A percentile compares a stretch with the other conserved stretches of the same genome.
Evolutionary conservation across 2,888 invertebrate species (phyloP).

Genomic region (Meteorus colon): DNA sequence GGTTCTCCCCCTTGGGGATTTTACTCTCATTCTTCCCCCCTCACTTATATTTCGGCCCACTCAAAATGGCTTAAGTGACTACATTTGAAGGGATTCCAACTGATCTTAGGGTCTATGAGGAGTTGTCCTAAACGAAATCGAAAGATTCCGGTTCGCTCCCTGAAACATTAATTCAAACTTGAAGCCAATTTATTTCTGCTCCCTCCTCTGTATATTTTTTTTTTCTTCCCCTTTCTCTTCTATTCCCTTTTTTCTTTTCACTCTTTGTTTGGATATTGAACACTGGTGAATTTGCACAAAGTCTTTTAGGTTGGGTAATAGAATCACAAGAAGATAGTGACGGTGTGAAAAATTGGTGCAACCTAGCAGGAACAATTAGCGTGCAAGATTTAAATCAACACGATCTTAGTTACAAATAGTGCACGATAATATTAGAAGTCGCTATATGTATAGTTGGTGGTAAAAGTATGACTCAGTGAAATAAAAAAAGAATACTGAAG

Average conservation of each 20-base stretch:
- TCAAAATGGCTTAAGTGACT: constrained; percentile 35
- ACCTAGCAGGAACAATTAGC: constrained; percentile 35
- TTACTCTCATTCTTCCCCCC: background rate
- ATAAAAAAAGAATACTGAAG: background rate
- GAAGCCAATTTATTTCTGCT: background rate
- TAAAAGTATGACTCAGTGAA: constrained; percentile 17
- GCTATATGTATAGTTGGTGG: background rate
- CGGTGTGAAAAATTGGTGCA: constrained; percentile 27
- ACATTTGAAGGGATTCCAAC: constrained; percentile 27
- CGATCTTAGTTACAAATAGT: constrained; percentile 60
- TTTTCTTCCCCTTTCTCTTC: background rate
- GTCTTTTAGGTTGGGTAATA: background rate
- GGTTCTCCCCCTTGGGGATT: background rate
- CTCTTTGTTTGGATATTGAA: background rate
- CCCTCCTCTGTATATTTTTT: background rate
- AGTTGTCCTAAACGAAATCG: constrained; percentile 9
- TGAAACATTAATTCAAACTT: constrained; percentile 15
- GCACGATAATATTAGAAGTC: constrained; percentile 23
- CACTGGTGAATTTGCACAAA: background rate
- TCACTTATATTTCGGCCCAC: background rate
- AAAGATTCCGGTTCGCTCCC: constrained; percentile 3
- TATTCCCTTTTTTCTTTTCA: background rate
- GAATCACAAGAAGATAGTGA: background rate
- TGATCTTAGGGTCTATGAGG: constrained; percentile 16
- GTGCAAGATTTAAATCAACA: constrained; percentile 55